Evolutionary conservation across 2,797 vertebrate species (phyloP), one percentile per base, ranked within the genome.

Genomic region (Syndactyla subalaris): DNA sequence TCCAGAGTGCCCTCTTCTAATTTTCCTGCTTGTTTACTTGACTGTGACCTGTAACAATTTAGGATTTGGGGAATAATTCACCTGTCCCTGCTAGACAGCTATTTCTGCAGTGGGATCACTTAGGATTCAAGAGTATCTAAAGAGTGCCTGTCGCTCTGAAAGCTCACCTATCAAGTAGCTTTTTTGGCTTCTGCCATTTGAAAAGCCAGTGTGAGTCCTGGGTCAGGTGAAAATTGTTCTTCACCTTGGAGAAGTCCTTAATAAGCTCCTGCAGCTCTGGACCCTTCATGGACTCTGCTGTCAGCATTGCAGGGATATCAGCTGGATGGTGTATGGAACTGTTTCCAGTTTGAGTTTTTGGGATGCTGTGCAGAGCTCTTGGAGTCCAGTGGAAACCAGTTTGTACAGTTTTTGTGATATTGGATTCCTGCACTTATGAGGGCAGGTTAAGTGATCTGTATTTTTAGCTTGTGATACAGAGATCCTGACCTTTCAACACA

Each of bases 1-100:
- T 67, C 45, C 52, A 43, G 12, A 17, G 15, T 77, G 46, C 41
- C 39, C 18, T 72, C 32, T 71, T 52, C 49, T 58, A 23, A 61
- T 57, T 85, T 73, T 32, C 22, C 52, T 95, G 48, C 15, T 67
- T 88, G 16, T 92, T 84, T 32, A 58, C 24, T 51, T 92, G 54
- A 4, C 39, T 45, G 29, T 20, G 39, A 75, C 27, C 27, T 51
- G 43, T 36, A 89, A 41, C 18, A 5, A 21, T 85, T 67, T 19
- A 71, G 52, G 55, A 30, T 73, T 61, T 68, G n/a, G 48, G 52
- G 26, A 85, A 29, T 22, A 66, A 41, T 58, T 92, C 30, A 72
- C 8, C 41, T 63, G 24, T 62, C 23, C 34, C 29, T 84, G 7
- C 17, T 39, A 27, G 61, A 18, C 46, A 77, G 48, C 36, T 81